Evolutionary conservation across 2,797 vertebrate species (phyloP), one percentile per base, ranked within the genome.

Genomic region (Liasis olivaceus): DNA sequence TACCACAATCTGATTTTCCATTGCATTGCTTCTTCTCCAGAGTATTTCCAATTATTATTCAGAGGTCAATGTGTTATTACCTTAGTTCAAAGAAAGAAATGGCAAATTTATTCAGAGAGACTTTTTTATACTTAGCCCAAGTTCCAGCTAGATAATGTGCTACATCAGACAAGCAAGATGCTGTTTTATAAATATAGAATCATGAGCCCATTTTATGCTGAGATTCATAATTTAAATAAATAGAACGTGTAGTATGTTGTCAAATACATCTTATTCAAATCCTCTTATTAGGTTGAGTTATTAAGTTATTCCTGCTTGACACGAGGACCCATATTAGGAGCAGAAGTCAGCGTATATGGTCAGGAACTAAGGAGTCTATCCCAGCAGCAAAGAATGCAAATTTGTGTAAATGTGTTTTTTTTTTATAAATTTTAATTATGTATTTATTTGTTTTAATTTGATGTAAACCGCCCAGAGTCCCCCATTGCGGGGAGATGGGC

Each of bases 71-170:
- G 94, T 94, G 62, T 60, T 62, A 91, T 36, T 1, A 0, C 2
- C 91, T 90, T 62, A 95, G 58, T 5, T 12, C 42, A 88, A 87
- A 47, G 4, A 47, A 93, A 12, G 93, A 86, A 8, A n/a, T 12
- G 51, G 8, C 69, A 81, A 90, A 85, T 86, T 31, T 87, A 26
- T 24, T 15, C 0, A 5, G 58, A 85, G 17, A 62, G n/a, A 62
- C 64, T 62, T 92, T 87, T 90, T 93, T 8, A 26, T 28, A 86
- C 8, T 88, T 66, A 2, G 86, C 51, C 93, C 63, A 60, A 84
- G 58, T 62, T 90, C n/a, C 56, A 59, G 54, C 17, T 31, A 87
- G 28, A 54, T 69, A 69, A 69, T 72, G 31, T 31, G 20, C 15
- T 51, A 51, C 51, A 51, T 51, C 51, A 51, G 51, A 51, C 51